Percentiles rank a stretch among this genome's conserved stretches.
Conservation (phyloP, 2,113 vertebrate species). For the Abramis brama region DNA sequence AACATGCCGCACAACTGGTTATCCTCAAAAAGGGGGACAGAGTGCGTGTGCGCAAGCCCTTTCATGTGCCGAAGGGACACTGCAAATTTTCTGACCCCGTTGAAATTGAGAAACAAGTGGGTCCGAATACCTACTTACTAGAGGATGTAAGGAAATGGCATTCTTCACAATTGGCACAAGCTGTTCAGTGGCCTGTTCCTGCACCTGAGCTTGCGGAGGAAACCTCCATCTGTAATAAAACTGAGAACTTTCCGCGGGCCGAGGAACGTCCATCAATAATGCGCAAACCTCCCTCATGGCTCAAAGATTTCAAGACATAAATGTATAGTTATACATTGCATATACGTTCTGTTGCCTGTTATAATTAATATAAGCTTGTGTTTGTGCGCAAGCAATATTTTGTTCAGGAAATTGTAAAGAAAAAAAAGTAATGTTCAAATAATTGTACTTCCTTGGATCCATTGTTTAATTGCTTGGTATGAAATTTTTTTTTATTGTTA, state of each 20-base stretch:
- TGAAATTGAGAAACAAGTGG: not conserved
- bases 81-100: not conserved
- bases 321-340: not conserved
- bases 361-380: no score
- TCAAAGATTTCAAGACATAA: not conserved
- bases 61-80: slow-evolving; percentile 19
- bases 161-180: not conserved
- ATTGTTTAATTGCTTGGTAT: no score
- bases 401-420: no score
- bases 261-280: not conserved
- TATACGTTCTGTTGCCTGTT: no score
- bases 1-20: not conserved
- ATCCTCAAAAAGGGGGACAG: not conserved
- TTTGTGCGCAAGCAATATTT: no score
- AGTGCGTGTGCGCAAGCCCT: not conserved
- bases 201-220: not conserved
- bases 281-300: not conserved
- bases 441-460: no score
- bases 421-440: no score
- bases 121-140: not conserved
- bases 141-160: slow-evolving; percentile 14
- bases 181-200: not conserved
- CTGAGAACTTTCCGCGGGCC: not conserved
- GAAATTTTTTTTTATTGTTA: no score
- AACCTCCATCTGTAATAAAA: not conserved